Evolutionary conservation across 2,797 vertebrate species (phyloP), one percentile per base, ranked within the genome.

Genomic region (Tiaroga cobitis): DNA sequence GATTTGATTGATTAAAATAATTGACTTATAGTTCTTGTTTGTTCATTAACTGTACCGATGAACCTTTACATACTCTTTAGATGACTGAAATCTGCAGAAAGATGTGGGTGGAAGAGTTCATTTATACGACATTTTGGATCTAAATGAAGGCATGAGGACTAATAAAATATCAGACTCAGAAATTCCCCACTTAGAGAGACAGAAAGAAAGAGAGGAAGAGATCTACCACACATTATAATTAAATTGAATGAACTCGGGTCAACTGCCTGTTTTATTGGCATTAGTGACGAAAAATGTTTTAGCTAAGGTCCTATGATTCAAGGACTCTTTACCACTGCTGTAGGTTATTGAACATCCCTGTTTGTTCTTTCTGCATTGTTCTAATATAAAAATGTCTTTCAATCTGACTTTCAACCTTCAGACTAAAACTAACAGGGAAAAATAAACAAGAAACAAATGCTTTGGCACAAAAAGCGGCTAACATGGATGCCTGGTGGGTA

Each of bases 371-470:
- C 7, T 37, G 21, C 24, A 61, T 78, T 41, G 24, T 78, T 41
- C 37, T 54, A 26, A 68, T 67, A 37, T 51, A 5, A 68, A 80
- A 26, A 43, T 10, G 11, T 0, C 29, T 34, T 41, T 82, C 80
- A 85, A 70, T 87, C 85, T 91, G 7, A 80, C 56, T 85, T 82
- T 87, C 87, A 85, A 84, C 89, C 5, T 74, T 51, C 29, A 1
- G 3, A 82, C 78, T 63, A 73, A 74, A 69, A 51, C 72, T 41
- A 56, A 51, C 80, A 83, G 86, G 41, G 78, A n/a, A 81, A n/a
- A 74, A 83, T 19, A 87, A 89, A 88, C 65, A 88, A 87, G 65
- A 76, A 86, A 90, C 65, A 89, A 86, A 86, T 54, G 79, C 59
- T 89, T 80, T 84, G 85, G 63, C 80, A 85, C 69, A 82, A 68